Evolutionary conservation across 1,140 invertebrate species (phyloP), one percentile per base, ranked within the genome.

Genomic region (Euborellia annulipes): DNA sequence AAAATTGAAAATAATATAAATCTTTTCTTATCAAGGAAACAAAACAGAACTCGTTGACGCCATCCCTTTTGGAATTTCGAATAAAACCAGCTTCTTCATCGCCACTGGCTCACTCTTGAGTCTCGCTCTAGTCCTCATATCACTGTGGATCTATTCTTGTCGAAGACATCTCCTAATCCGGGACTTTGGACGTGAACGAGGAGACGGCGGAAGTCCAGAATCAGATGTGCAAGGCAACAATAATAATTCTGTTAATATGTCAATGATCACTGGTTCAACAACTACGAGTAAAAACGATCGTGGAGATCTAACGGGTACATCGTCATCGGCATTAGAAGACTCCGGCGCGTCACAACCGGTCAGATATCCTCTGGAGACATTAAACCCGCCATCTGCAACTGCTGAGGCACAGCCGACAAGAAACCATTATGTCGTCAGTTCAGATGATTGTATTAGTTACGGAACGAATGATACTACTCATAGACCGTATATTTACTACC

Each of bases 301-400:
- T 14, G 78, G 79, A 61, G 79, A 85, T 50, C 78, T 87, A 8
- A 86, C 85, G 13, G 84, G 83, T 17, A 81, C 84, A 1, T 86
- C 83, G 0, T 85, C 80, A 55, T 81, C 77, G 4, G 72, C 69
- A 16, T 84, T 81, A 0, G 70, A 73, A 49, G 73, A 69, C 3
- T 70, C 62, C 53, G 14, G 43, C 6, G 19, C 16, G 41, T 36
- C 32, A 16, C 37, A 11, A 14, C 27, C 45, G 48, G 23, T 43
- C 40, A 14, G 46, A 43, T 89, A 88, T 63, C 85, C 85, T 1
- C 71, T 78, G 43, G 83, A 85, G 56, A 84, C 82, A 1, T 64
- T 87, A 18, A 91, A 93, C 64, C 89, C 89, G 30, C 89, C 89
- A 3, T 89, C 89, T 1, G 85, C 80, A 62, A 88, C 89, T 1